Evolutionary conservation across 2,888 invertebrate species (phyloP), one percentile per base, ranked within the genome.

Genomic region (Andrena marginata): DNA sequence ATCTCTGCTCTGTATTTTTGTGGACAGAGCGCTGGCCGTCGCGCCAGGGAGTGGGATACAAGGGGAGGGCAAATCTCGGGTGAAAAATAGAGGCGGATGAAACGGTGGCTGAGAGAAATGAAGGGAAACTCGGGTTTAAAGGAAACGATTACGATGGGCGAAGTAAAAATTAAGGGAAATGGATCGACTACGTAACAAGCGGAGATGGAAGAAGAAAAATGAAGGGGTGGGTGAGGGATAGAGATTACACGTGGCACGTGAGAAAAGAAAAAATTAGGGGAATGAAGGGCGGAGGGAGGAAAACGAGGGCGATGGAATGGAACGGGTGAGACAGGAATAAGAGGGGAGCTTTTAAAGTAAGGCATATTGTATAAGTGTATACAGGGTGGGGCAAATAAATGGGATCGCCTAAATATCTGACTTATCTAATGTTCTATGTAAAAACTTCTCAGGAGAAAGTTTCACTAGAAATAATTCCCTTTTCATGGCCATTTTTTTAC

Each of bases 341-440:
- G 26, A 35, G 64, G 59, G 60, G 59, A 70, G 63, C 20, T 64
- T 51, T 74, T 31, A 74, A 69, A 56, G 54, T 35, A 31, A 56
- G 35, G 63, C 64, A 33, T 20, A 13, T 56, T 16, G 42, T 42
- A 16, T 42, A 4, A 16, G 16, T 42, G 2, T 74, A 35, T 56
- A 54, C n/a, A 13, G 67, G 51, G 51, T 64, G 54, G 35, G 7
- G 2, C 29, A 10, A 1, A 42, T 20, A 6, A 48, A 29, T 7
- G 31, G 1, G 42, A 42, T 16, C 42, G 1, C 4, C 3, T 42
- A 16, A 42, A 42, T 42, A 42, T 42, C 16, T 13, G 3, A 42
- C 0, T 16, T 42, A 5, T 42, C 16, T 42, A 13, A 1, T 42
- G 42, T 16, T 42, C 16, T 42, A 16, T 42, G 42, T 4, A 42